phyloP scores from a whole-genome alignment of 2,888 invertebrate genomes.

The Cyclophora albipunctata region DNA sequence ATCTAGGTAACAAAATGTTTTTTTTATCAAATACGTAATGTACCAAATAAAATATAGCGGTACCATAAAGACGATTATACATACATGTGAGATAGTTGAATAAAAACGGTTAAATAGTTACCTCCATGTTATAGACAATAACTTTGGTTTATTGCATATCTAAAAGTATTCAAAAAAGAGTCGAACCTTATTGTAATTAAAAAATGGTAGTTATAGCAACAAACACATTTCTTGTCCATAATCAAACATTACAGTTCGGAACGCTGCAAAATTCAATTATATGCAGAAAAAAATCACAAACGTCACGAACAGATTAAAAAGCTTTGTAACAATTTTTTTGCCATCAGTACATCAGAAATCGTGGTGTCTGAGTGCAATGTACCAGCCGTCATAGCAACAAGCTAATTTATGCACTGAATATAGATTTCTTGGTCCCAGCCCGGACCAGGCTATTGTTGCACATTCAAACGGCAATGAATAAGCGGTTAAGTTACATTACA shows the following conservation, averaged over 20 bases:
- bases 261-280: too few species aligned
- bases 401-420: conserved; percentile 51
- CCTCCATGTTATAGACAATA: too few species aligned
- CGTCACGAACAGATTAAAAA: too few species aligned
- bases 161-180: too few species aligned
- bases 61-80: neutral
- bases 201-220: too few species aligned
- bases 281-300: too few species aligned
- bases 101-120: neutral
- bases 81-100: neutral
- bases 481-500: neutral
- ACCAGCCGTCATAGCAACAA: conserved; percentile 39
- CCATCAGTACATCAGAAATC: conserved; percentile 28
- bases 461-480: conserved; percentile 11
- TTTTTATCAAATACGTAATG: too few species aligned
- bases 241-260: too few species aligned
- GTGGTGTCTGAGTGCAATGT: conserved; percentile 21
- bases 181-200: too few species aligned
- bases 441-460: conserved; percentile 15
- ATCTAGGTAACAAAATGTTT: neutral
- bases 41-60: neutral
- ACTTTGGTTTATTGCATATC: too few species aligned
- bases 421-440: conserved; percentile 32
- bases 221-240: too few species aligned
- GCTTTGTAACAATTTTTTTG: conserved; percentile 14